Evolutionary conservation across 2,113 vertebrate genomes (phyloP).

Genomic region (Sturnira hondurensis): DNA sequence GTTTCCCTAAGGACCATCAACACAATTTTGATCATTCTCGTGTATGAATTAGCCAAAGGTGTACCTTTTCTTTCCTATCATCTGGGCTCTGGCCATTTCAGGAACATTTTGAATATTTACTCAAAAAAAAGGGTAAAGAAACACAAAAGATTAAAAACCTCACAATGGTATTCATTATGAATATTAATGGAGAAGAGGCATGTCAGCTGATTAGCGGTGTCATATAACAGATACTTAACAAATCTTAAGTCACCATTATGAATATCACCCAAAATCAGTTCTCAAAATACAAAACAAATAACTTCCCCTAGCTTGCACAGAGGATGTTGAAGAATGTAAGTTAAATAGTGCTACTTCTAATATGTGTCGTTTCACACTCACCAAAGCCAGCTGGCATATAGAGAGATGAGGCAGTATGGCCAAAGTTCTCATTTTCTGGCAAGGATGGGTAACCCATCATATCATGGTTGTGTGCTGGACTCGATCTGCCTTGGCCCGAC

Average conservation of each 20-base stretch:
- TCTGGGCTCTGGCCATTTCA: neutral
- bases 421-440: neutral
- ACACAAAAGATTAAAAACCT: neutral
- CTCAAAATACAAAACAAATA: neutral
- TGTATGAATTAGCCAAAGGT: neutral
- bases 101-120: neutral
- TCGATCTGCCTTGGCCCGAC: neutral
- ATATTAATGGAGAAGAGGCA: neutral
- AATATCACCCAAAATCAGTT: neutral
- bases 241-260: neutral
- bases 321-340: neutral
- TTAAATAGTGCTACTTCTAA: neutral
- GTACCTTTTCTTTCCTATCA: neutral
- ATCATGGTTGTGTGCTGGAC: neutral
- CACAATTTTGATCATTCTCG: neutral
- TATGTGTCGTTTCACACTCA: slow-evolving; percentile 61
- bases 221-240: neutral
- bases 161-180: neutral
- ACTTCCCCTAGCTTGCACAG: neutral
- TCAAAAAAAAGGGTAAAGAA: neutral
- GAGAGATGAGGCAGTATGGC: slow-evolving; percentile 33
- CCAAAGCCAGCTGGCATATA: slow-evolving; percentile 32
- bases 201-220: neutral
- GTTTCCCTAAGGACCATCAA: neutral
- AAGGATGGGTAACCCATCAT: neutral